phyloP scores from a whole-genome alignment of 2,888 invertebrate genomes.

The Hemicrepidius hirtus region DNA sequence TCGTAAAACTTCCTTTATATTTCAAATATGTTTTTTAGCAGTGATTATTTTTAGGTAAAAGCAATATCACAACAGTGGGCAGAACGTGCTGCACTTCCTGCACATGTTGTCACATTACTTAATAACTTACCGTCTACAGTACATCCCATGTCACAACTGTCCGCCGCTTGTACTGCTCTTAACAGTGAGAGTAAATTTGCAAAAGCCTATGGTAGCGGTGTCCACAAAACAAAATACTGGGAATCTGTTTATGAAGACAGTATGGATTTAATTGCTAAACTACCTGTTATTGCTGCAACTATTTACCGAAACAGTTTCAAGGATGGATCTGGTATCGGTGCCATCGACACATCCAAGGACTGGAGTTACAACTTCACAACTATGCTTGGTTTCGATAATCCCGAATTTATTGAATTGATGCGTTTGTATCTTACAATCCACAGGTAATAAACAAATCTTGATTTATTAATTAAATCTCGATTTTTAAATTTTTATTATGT shows the following conservation, averaged over 20 bases:
- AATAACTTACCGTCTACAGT: conserved; percentile 92
- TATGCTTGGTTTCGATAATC: conserved; percentile 93
- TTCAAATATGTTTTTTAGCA: neutral
- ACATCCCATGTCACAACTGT: conserved; percentile 97
- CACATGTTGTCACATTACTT: conserved; percentile 94
- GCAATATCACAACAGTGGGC: conserved; percentile 90
- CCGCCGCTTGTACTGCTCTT: conserved; percentile 91
- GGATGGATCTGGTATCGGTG: conserved; percentile 90
- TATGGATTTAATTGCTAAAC: conserved; percentile 95
- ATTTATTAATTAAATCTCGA: neutral
- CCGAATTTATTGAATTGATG: conserved; percentile 92
- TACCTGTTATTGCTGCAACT: conserved; percentile 94
- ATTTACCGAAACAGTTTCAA: conserved; percentile 93
- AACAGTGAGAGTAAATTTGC: conserved; percentile 95
- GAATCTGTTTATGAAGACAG: conserved; percentile 93
- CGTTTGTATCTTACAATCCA: conserved; percentile 95
- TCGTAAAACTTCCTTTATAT: conserved; percentile 29
- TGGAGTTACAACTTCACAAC: conserved; percentile 94
- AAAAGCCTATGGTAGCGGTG: conserved; percentile 91
- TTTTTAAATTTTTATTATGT: conserved; percentile 41
- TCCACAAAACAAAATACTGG: conserved; percentile 94
- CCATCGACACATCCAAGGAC: conserved; percentile 92
- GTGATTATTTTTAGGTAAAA: conserved; percentile 73
- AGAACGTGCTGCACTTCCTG: conserved; percentile 89
- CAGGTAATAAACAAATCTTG: conserved; percentile 71